phyloP scores from a whole-genome alignment of 2,888 invertebrate species.

The Eilema sororculum region DNA sequence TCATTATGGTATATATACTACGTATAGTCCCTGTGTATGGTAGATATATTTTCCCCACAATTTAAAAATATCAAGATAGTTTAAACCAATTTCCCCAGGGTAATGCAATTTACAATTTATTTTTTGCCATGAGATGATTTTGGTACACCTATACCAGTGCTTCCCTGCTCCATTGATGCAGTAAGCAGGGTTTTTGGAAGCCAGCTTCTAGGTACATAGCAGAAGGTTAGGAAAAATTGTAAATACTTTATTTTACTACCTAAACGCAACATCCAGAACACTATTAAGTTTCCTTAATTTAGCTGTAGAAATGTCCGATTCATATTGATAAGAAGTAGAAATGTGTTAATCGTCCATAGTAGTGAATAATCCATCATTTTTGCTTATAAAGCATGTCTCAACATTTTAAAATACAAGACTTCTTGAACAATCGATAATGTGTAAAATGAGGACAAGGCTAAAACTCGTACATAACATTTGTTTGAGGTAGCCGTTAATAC shows the following conservation, averaged over 20 bases:
- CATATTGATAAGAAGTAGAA: background rate
- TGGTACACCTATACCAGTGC: too few relatives aligned
- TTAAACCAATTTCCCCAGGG: too few relatives aligned
- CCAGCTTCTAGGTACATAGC: too few relatives aligned
- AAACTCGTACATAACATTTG: slow-evolving; percentile 41
- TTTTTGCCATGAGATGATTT: too few relatives aligned
- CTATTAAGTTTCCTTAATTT: background rate
- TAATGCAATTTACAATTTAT: too few relatives aligned
- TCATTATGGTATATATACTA: too few relatives aligned
- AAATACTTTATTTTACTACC: background rate
- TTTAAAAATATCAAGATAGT: too few relatives aligned
- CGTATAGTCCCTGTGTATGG: too few relatives aligned
- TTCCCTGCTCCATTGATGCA: too few relatives aligned
- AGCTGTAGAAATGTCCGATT: background rate
- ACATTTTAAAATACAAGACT: slow-evolving; percentile 24
- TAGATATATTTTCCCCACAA: too few relatives aligned
- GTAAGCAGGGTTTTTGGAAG: too few relatives aligned
- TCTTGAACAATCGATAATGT: slow-evolving; percentile 42
- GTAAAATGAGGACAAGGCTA: slow-evolving; percentile 52
- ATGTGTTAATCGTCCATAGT: slow-evolving; percentile 17
- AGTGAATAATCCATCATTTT: background rate
- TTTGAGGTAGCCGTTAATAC: slow-evolving; percentile 43
- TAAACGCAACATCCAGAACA: background rate
- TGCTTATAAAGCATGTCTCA: background rate
- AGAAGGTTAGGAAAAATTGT: too few relatives aligned